A percentile compares a stretch with the other conserved stretches of the same genome.
These are phyloP conservation scores for Fragum whitleyi DNA, from an alignment of 2,888 invertebrate species.

Conservation along the genomic window DNA sequence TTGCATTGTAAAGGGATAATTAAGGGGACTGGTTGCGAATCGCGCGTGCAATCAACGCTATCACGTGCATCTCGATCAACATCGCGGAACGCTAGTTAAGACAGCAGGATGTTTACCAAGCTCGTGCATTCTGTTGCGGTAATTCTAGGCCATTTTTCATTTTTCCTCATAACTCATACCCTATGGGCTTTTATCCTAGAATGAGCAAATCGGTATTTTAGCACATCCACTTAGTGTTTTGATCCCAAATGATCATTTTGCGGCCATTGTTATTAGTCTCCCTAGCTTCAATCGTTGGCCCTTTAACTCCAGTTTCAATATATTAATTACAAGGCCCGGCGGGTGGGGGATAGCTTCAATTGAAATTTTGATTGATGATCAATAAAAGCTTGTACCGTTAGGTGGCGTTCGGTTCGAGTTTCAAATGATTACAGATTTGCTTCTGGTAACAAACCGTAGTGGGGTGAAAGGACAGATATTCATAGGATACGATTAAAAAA, in stretches of 20 bases:
- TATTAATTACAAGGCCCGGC: slow-evolving; percentile 70
- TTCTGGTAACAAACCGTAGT: slow-evolving; percentile 32
- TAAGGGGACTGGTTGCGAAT: slow-evolving; percentile 4
- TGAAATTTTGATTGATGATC: slow-evolving; percentile 65
- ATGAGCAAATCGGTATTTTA: slow-evolving; percentile 48
- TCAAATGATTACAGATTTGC: slow-evolving; percentile 65
- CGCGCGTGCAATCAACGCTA: slow-evolving; percentile 41
- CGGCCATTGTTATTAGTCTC: slow-evolving; percentile 66
- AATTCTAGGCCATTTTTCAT: slow-evolving; percentile 46
- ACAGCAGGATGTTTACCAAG: slow-evolving; percentile 1
- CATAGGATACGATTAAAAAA: slow-evolving; percentile 33
- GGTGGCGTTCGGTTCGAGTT: slow-evolving; percentile 59
- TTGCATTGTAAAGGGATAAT: background rate
- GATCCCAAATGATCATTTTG: slow-evolving; percentile 59
- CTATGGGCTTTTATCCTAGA: background rate
- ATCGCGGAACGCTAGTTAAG: slow-evolving; percentile 25
- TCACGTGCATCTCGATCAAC: slow-evolving; percentile 51
- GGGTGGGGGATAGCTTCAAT: slow-evolving; percentile 63
- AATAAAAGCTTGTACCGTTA: slow-evolving; percentile 64
- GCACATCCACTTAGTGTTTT: slow-evolving; percentile 60
- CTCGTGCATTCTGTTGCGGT: slow-evolving; percentile 47
- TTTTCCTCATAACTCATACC: slow-evolving; percentile 6
- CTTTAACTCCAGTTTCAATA: slow-evolving; percentile 56
- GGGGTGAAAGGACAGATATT: slow-evolving; percentile 39
- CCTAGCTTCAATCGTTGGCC: slow-evolving; percentile 44